Percentiles rank a stretch among this genome's conserved stretches.
Evolutionary conservation across 2,888 invertebrate species (phyloP).

Genomic region (Sarcophaga rosellei): DNA sequence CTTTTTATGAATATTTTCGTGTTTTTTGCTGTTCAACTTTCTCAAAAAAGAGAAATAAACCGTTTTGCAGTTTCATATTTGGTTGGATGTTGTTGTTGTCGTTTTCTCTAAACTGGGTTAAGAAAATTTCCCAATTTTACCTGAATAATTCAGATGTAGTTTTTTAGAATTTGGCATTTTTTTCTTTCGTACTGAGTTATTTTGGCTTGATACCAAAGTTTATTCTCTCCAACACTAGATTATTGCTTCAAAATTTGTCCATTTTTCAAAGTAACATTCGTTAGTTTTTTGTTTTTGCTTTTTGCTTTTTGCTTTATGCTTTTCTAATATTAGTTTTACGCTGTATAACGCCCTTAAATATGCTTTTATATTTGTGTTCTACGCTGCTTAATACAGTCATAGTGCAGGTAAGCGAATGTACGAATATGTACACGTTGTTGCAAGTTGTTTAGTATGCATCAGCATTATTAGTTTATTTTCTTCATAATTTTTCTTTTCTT

Average conservation of each 20-base stretch:
- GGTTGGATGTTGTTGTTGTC: not conserved
- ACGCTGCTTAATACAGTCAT: conserved; percentile 2
- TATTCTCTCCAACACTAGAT: conserved; percentile 54
- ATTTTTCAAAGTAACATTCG: conserved; percentile 59
- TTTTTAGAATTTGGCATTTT: not conserved
- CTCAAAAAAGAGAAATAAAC: not conserved
- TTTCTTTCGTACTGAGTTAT: not conserved
- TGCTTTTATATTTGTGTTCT: conserved; percentile 28
- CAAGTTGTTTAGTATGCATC: conserved; percentile 63
- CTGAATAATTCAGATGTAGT: not conserved
- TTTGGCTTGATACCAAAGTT: conserved; percentile 36
- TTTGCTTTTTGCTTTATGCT: no score
- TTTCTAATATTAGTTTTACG: conserved; percentile 39
- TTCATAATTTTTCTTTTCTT: not conserved
- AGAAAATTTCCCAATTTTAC: conserved; percentile 13
- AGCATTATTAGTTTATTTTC: conserved; percentile 44
- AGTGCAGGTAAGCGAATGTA: conserved; percentile 28
- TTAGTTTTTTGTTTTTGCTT: no score
- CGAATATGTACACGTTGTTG: conserved; percentile 24
- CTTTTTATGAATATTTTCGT: conserved; percentile 13
- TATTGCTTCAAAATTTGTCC: conserved; percentile 61
- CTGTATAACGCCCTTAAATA: conserved; percentile 60
- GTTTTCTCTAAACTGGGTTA: conserved; percentile 50
- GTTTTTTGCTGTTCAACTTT: not conserved
- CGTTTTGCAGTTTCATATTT: conserved; percentile 29